Base-by-base conservation (phyloP, 2,888 invertebrate species). In the Phaonia tiefii region DNA sequence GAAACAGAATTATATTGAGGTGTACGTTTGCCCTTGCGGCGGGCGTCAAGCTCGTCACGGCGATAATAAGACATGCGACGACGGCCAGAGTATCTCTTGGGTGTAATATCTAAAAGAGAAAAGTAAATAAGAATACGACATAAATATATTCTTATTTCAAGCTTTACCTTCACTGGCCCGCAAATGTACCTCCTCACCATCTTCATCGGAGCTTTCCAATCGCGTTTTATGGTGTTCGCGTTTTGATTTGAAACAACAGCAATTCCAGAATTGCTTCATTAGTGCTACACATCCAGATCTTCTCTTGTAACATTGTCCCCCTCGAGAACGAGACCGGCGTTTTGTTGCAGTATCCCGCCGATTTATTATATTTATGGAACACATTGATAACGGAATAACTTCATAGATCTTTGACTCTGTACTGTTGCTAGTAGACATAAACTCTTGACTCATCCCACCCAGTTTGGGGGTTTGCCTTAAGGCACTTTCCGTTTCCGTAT, bases 1-100 rank as follows among this genome's bases (percentile, higher is more conserved):
- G 96, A 96, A 1, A 96, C 96, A 26, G 95, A 95, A 90, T 96
- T 96, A 86, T 94, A 94, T 83, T 94, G 91, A 0, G 94, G 94
- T 1, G 93, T 92, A 8, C 89, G 86, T 83, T 90, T 90, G 73
- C 90, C 89, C 75, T 88, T 89, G 78, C 88, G 86, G 2, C 89
- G 86, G 51, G 88, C 90, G 79, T 90, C 90, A 51, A 89, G 75
- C 72, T 90, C 90, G 67, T 88, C 89, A 26, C 89, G 87, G 0
- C 89, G 86, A 71, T 88, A 90, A 69, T 85, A 89, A 17, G 90
- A 89, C 86, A 89, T 88, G 7, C 90, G 86, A 0, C 89, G 85
- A 0, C 89, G 87, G 3, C 86, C 86, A n/a, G 65, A 63, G 2
- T 56, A 71, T 1, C 84, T 71, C 7, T 66, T 63, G 13, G 10